These are phyloP conservation scores for Megalopta genalis DNA, from an alignment of 1,140 invertebrate species.

Conservation along the genomic window DNA sequence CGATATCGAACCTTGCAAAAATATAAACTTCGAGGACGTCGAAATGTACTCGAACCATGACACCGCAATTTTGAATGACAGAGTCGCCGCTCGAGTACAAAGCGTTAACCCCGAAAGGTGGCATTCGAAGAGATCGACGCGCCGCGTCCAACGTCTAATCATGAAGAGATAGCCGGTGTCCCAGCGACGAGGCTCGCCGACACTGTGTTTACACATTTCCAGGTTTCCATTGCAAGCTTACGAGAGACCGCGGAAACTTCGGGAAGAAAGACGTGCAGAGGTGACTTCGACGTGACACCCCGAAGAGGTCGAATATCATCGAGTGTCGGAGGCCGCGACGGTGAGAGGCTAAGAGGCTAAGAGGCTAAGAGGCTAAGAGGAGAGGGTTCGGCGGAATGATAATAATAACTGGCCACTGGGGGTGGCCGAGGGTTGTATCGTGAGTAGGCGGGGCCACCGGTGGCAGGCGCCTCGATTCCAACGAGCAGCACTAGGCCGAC, in stretches of 20 bases:
- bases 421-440: constrained; percentile 62
- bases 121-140: too few relatives aligned
- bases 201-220: too few relatives aligned
- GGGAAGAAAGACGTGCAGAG: too few relatives aligned
- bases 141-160: too few relatives aligned
- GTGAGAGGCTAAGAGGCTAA: neutral
- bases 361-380: neutral
- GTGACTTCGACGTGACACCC: constrained; percentile 35
- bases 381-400: constrained; percentile 31
- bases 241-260: neutral
- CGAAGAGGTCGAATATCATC: neutral
- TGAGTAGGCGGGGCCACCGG: constrained; percentile 66
- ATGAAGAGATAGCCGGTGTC: too few relatives aligned
- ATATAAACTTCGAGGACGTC: too few relatives aligned
- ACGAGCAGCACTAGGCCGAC: constrained; percentile 68
- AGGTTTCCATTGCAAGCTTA: neutral
- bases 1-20: too few relatives aligned
- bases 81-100: too few relatives aligned
- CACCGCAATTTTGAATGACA: too few relatives aligned
- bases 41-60: too few relatives aligned
- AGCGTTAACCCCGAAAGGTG: too few relatives aligned
- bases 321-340: neutral
- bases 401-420: constrained; percentile 55
- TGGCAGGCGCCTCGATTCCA: constrained; percentile 64
- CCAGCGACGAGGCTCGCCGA: too few relatives aligned